Base-by-base conservation (phyloP, 2,888 invertebrate genomes). In the Nomada ruficornis region DNA sequence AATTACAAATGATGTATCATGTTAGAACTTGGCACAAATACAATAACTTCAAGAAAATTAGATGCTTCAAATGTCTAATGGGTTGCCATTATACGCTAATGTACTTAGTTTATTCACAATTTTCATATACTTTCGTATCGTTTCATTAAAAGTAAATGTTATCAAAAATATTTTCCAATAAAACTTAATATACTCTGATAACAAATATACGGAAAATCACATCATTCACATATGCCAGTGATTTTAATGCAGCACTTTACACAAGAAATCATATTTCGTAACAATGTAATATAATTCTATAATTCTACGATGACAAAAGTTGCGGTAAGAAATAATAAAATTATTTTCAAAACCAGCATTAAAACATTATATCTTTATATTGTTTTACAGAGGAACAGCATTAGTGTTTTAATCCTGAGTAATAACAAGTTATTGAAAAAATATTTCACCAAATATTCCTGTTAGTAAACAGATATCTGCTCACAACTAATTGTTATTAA, bases 221-320 rank as follows among this genome's bases (percentile, higher is more conserved):
- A 70, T 55, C 20, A 70, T 55, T 55, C 36, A 59, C 62, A 29
- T 59, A 59, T 72, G 60, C 80, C 65, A 84, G 82, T 75, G 80
- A 75, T 87, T 87, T 87, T 87, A 87, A 87, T 87, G 87, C 87
- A 87, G 83, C 77, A 87, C 87, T 87, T 87, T 74, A 65, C 69
- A 75, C 52, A 50, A 59, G 64, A 71, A 80, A 78, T 54, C 55
- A 59, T 42, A 15, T 57, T 23, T 62, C 29, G 13, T 13, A 44
- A 55, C 47, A 77, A 36, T 69, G 26, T 60, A 63, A 83, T 70
- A 54, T 62, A 69, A 74, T 70, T 52, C 36, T 26, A 9, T 69
- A 52, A 26, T 55, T 77, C 62, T 47, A 29, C n/a, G 42, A 18
- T 26, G 26, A 50, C 18, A 65, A 62, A 73, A 55, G 63, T 76